Evolutionary conservation across 2,797 vertebrate species (phyloP).

Genomic region (Austrolebias charrua): DNA sequence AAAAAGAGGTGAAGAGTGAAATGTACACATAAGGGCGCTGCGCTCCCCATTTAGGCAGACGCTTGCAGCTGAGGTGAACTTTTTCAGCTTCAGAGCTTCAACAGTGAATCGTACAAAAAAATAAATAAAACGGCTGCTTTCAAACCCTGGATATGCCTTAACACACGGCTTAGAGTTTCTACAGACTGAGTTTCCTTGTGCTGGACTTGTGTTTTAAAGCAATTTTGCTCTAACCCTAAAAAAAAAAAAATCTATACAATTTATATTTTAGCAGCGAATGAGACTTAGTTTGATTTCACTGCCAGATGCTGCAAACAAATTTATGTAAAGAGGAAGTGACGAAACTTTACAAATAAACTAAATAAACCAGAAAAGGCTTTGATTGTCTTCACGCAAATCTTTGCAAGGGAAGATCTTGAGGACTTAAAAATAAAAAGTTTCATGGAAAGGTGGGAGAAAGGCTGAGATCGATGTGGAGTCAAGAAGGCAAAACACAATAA

Average conservation of each 20-base stretch:
- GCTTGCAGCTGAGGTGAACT: slow-evolving; percentile 46
- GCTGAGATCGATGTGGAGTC: slow-evolving; percentile 34
- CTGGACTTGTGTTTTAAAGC: slow-evolving; percentile 16
- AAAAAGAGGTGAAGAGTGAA: slow-evolving; percentile 64
- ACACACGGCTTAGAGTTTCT: slow-evolving; percentile 34
- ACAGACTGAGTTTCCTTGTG: slow-evolving; percentile 11
- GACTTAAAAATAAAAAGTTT: slow-evolving; percentile 30
- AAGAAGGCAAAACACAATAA: slow-evolving; percentile 42
- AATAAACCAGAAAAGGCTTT: slow-evolving; percentile 57
- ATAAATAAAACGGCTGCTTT: slow-evolving; percentile 21
- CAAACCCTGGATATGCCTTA: slow-evolving; percentile 36
- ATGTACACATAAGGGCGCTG: slow-evolving; percentile 50
- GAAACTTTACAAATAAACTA: slow-evolving; percentile 56
- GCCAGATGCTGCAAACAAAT: slow-evolving; percentile 31
- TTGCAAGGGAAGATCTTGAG: slow-evolving; percentile 53
- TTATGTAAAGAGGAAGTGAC: slow-evolving; percentile 53
- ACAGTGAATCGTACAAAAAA: slow-evolving; percentile 31
- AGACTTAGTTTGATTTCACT: slow-evolving; percentile 12
- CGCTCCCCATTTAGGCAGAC: slow-evolving; percentile 31
- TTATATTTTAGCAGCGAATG: slow-evolving; percentile 8
- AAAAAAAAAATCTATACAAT: background rate
- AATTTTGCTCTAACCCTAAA: slow-evolving; percentile 26
- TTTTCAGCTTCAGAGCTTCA: slow-evolving; percentile 32
- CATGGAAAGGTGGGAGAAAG: slow-evolving; percentile 23
- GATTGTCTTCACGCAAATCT: slow-evolving; percentile 80